Conservation (phyloP, 2,888 invertebrate genomes). For the Urechis unicinctus region DNA sequence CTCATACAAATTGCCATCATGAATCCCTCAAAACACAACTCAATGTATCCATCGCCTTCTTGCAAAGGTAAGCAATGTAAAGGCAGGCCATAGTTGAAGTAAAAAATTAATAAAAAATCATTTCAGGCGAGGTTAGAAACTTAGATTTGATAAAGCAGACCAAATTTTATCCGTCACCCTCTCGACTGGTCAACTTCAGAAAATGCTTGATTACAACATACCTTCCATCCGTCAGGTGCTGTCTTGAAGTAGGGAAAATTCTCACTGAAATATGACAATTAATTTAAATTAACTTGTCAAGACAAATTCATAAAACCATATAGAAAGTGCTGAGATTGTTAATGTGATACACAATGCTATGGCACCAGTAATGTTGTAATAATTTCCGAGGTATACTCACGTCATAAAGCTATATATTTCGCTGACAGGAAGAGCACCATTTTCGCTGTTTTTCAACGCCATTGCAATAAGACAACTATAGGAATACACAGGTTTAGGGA, state of each 20-base stretch:
- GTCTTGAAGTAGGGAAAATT: constrained; percentile 98
- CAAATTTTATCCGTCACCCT: no score
- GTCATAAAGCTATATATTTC: constrained; percentile 99
- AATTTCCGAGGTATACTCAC: constrained; percentile 56
- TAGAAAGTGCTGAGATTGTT: neutral
- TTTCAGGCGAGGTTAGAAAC: no score
- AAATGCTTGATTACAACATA: constrained; percentile 27
- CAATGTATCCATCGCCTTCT: no score
- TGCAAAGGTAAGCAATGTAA: no score
- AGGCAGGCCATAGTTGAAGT: no score
- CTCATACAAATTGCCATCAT: no score
- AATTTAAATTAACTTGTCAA: neutral
- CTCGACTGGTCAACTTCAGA: no score
- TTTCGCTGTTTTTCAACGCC: constrained; percentile 91
- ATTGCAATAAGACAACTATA: constrained; percentile 97
- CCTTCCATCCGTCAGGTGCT: constrained; percentile 95
- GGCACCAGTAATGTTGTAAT: neutral
- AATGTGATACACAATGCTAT: neutral
- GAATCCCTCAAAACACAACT: no score
- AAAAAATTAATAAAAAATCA: no score
- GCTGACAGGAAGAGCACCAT: constrained; percentile 90
- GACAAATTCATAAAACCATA: no score
- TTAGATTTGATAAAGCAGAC: no score
- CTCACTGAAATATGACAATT: constrained; percentile 60
- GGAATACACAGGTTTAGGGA: constrained; percentile 94